Conservation (phyloP, 2,797 vertebrate species). For the Chelonia mydas region DNA sequence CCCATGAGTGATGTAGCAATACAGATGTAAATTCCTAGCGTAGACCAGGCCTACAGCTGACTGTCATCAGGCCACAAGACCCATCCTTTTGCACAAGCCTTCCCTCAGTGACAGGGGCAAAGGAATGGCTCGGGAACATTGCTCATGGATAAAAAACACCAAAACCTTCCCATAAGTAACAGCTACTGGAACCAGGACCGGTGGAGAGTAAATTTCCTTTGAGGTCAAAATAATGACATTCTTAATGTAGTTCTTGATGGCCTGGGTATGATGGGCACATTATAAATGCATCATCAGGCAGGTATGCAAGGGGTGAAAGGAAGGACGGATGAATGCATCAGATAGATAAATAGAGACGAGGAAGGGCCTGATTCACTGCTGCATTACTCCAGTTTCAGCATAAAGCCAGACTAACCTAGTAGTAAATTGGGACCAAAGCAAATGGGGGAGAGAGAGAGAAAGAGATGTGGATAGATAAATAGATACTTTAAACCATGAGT, state of each 20-base stretch:
- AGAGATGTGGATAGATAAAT: neutral
- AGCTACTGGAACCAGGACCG: rapidly evolving
- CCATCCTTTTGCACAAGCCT: too few relatives aligned
- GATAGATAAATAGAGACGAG: conserved; percentile 22
- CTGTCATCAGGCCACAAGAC: too few relatives aligned
- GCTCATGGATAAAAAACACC: neutral
- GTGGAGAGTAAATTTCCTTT: neutral
- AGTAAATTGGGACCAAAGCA: neutral
- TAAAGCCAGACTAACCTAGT: neutral
- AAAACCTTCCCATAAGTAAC: rapidly evolving
- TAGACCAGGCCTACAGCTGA: neutral
- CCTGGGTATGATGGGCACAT: neutral
- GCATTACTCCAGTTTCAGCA: neutral
- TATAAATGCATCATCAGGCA: neutral
- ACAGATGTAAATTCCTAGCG: neutral
- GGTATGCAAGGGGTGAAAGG: neutral
- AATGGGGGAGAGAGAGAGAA: neutral
- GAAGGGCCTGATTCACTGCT: neutral
- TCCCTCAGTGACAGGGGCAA: neutral
- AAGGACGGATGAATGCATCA: neutral
- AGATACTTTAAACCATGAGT: neutral
- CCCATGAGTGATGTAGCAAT: neutral
- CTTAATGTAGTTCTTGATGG: neutral
- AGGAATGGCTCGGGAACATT: neutral
- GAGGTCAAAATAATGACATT: neutral